phyloP scores from a whole-genome alignment of 2,888 invertebrate genomes.

The Onthophagus sagittarius region DNA sequence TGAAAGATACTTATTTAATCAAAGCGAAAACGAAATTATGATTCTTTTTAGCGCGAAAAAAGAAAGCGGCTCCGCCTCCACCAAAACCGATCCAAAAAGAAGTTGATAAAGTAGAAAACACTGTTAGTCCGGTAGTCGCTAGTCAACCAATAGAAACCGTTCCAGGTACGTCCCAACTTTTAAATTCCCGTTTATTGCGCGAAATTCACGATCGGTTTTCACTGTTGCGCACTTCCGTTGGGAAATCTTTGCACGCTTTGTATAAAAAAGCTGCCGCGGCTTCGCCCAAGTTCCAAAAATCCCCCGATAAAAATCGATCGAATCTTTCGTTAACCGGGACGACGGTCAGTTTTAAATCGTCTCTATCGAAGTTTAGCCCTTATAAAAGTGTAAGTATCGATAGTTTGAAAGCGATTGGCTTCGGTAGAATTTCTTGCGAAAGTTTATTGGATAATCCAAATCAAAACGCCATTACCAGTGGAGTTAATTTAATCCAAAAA shows the following conservation, averaged over 20 bases:
- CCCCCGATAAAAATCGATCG: background rate
- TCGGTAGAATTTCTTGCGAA: background rate
- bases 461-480: background rate
- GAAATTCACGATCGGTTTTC: background rate
- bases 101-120: constrained; percentile 20
- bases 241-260: background rate
- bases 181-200: background rate
- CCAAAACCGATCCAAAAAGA: constrained; percentile 46
- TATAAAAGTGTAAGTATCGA: background rate
- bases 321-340: background rate
- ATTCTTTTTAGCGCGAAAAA: constrained; percentile 51
- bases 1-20: background rate
- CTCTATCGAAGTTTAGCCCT: background rate
- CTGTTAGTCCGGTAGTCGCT: constrained; percentile 47
- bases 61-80: constrained; percentile 58
- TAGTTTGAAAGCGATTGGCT: constrained; percentile 1
- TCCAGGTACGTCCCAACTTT: constrained; percentile 19
- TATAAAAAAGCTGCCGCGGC: background rate
- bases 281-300: background rate
- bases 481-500: constrained; percentile 19
- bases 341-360: background rate
- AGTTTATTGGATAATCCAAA: background rate
- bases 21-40: background rate
- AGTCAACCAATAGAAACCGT: constrained; percentile 37
- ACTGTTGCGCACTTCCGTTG: background rate